Conservation (phyloP, 2,113 vertebrate genomes). For the Gobio gobio region DNA sequence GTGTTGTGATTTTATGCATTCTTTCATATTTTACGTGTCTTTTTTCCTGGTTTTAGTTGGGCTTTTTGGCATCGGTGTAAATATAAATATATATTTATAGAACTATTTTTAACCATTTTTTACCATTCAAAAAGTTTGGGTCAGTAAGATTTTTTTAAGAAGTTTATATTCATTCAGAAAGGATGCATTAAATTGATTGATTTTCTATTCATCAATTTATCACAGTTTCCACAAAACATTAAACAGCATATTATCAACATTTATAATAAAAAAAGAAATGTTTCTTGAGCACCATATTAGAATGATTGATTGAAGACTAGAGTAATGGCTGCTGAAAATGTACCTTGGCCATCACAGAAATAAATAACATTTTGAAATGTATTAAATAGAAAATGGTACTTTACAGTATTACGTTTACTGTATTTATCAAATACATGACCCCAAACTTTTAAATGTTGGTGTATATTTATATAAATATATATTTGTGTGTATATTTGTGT, state of each 20-base stretch:
- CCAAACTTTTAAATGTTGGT: neutral
- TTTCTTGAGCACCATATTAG: neutral
- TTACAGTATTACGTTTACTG: neutral
- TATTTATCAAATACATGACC: neutral
- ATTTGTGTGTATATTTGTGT: neutral
- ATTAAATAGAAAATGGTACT: neutral
- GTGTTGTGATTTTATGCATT: neutral
- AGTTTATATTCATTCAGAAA: neutral
- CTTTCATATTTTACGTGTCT: neutral
- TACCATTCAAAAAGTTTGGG: neutral
- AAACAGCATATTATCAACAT: neutral
- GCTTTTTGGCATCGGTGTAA: neutral
- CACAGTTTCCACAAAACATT: neutral
- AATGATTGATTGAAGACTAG: neutral
- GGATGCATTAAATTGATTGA: neutral
- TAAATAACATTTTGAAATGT: neutral
- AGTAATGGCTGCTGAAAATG: no score
- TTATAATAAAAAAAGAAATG: neutral
- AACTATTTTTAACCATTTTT: no score
- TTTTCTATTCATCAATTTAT: no score
- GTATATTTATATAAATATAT: neutral
- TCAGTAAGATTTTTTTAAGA: no score
- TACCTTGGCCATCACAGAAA: neutral
- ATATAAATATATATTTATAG: neutral
- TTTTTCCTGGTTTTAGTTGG: neutral